These are phyloP conservation scores for Protomyctophum bolini DNA, from an alignment of 2,113 vertebrate genomes.

Conservation along the genomic window DNA sequence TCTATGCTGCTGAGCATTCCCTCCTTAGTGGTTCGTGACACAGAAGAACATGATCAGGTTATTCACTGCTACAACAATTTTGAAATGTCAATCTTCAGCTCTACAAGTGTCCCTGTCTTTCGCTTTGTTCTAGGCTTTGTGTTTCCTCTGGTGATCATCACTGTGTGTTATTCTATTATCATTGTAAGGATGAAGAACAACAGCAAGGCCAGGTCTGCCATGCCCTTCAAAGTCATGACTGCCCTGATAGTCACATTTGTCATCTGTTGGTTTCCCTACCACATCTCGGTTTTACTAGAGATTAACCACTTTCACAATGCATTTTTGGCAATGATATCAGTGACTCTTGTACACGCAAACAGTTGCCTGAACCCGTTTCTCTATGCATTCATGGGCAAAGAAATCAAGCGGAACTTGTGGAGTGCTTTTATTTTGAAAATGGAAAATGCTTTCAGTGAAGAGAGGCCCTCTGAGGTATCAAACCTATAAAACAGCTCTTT, in stretches of 20 bases:
- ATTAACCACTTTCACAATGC: not conserved
- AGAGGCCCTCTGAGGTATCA: too few relatives aligned
- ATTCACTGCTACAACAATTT: not conserved
- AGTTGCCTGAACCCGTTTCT: too few relatives aligned
- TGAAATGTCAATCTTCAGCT: too few relatives aligned
- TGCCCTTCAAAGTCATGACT: constrained; percentile 19
- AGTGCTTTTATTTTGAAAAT: too few relatives aligned
- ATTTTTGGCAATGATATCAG: constrained; percentile 71
- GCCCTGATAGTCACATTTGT: not conserved
- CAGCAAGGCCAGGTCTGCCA: not conserved
- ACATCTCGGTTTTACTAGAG: not conserved
- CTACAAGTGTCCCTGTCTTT: not conserved
- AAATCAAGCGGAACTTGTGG: too few relatives aligned
- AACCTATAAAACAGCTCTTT: too few relatives aligned
- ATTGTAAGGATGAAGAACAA: not conserved
- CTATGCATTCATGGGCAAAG: too few relatives aligned
- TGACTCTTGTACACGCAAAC: constrained; percentile 59
- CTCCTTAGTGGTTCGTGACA: not conserved
- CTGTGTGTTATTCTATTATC: constrained; percentile 13
- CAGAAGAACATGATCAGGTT: too few relatives aligned
- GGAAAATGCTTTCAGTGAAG: constrained; percentile 45
- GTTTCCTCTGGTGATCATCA: constrained; percentile 1
- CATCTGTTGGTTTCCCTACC: too few relatives aligned
- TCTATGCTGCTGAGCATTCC: too few relatives aligned
- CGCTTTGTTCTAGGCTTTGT: constrained; percentile 14